Evolutionary conservation across 2,888 invertebrate genomes (phyloP), one percentile per base, ranked within the genome.

Genomic region (Drosophila macrothrix): DNA sequence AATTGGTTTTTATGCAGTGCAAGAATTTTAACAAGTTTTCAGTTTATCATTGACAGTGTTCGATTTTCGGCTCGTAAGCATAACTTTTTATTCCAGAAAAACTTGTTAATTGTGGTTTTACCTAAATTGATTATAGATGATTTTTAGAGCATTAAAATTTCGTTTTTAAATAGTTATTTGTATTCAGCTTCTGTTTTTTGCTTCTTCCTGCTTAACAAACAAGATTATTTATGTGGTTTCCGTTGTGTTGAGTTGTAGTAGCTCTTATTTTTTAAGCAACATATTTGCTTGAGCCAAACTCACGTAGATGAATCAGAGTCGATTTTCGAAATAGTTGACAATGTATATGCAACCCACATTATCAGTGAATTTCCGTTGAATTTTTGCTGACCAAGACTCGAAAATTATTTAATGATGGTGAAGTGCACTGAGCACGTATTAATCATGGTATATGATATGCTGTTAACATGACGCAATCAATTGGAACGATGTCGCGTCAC

Each of bases 371-470:
- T 88, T 90, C 88, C 85, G 73, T 63, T 87, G 80, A 87, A 75
- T 70, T 76, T 22, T 12, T 31, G 43, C 31, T 70, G 53, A 53
- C 60, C 53, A 31, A 56, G 46, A 39, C 22, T 59, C 12, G 50
- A 61, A 41, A 49, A 43, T 29, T 29, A 16, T 43, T 33, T 29
- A 39, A 35, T 33, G 31, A 41, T 54, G 49, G 41, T 60, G 46
- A 59, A 55, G 19, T 78, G 71, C 74, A 80, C 53, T 77, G 73
- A 68, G 73, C 87, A 84, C 90, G 88, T 89, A 89, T 73, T 84
- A 68, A 80, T 79, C 73, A 79, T 62, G 54, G 62, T 60, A 63
- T 69, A 81, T 49, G 41, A 33, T 67, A 62, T 67, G 67, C 22
- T 77, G 52, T 69, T 65, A 60, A 76, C 9, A 80, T 85, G 88